Percentiles rank a stretch among this genome's conserved stretches.
phyloP scores from a whole-genome alignment of 2,888 invertebrate genomes.

The Leucoptera coffeella region DNA sequence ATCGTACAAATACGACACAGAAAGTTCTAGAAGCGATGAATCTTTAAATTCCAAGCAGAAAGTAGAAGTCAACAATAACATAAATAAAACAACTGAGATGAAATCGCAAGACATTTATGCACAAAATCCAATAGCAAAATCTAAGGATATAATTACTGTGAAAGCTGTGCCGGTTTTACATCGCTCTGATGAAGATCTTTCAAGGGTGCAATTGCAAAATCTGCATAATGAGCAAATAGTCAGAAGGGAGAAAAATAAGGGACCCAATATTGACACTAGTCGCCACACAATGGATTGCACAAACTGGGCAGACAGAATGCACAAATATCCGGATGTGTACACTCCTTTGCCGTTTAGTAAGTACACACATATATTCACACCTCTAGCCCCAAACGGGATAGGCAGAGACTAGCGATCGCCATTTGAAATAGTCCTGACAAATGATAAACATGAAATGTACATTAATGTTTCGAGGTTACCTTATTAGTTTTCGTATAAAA shows the following conservation, averaged over 20 bases:
- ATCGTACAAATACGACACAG: slow-evolving; percentile 28
- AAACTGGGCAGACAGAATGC: slow-evolving; percentile 37
- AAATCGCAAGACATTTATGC: too few relatives aligned
- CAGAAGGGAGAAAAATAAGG: not conserved
- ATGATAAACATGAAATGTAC: too few relatives aligned
- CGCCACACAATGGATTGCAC: slow-evolving; percentile 33
- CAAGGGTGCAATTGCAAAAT: not conserved
- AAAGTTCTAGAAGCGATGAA: slow-evolving; percentile 23
- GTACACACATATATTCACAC: too few relatives aligned
- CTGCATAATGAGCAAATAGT: not conserved
- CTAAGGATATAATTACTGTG: slow-evolving; percentile 1
- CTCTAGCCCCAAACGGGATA: too few relatives aligned
- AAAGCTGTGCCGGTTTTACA: not conserved
- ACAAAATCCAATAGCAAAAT: slow-evolving; percentile 6
- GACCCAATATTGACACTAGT: slow-evolving; percentile 10
- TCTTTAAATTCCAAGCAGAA: slow-evolving; percentile 10
- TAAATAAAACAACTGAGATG: too few relatives aligned
- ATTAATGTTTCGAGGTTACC: too few relatives aligned
- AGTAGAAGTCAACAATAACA: slow-evolving; percentile 2
- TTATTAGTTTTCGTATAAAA: too few relatives aligned
- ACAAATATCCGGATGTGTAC: slow-evolving; percentile 66
- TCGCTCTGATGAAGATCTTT: not conserved
- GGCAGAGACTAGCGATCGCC: too few relatives aligned
- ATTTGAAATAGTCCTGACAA: too few relatives aligned
- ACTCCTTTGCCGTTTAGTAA: slow-evolving; percentile 73